Evolutionary conservation across 2,888 invertebrate species (phyloP), one percentile per base, ranked within the genome.

Genomic region (Apotomis turbidana): DNA sequence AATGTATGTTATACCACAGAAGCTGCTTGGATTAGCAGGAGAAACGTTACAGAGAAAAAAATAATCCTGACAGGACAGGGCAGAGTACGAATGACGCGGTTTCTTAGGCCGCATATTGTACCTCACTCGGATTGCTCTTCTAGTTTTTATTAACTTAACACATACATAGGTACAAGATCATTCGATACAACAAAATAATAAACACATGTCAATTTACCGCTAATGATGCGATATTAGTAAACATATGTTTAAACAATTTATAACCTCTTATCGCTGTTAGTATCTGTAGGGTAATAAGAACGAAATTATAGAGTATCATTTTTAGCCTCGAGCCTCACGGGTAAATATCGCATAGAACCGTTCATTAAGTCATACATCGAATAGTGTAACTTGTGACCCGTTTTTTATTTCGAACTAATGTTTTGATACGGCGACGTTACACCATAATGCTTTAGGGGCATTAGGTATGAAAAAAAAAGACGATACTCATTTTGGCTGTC

Each of bases 251-350:
- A 72, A 59, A 59, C 62, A 68, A 72, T 68, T 68, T 63, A 72
- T 63, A 63, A 68, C 58, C 51, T 58, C 52, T 72, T 63, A 72
- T 72, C 68, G 58, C 38, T 63, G 63, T 68, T 72, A n/a, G 59
- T 68, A 68, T 72, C 68, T 58, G 68, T 63, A 9, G 58, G 62
- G 68, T 72, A 68, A 72, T 72, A 68, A 44, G 63, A 72, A 46
- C 52, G 44, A 57, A 72, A 68, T 72, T 72, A 72, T 54, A 71
- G 68, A 58, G 27, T 71, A 71, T 71, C 62, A 67, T 62, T 62
- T 52, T 55, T 71, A 41, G 71, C 71, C 71, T 44, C 62, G 62
- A 58, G 71, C 71, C 15, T 52, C 55, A 58, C 57, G 51, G 57
- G 71, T 58, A 71, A 71, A 71, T 71, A 71, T 67, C 61, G 51